Percentiles rank a stretch among this genome's conserved stretches.
Evolutionary conservation across 2,797 vertebrate species (phyloP).

Genomic region (Dermochelys coriacea): DNA sequence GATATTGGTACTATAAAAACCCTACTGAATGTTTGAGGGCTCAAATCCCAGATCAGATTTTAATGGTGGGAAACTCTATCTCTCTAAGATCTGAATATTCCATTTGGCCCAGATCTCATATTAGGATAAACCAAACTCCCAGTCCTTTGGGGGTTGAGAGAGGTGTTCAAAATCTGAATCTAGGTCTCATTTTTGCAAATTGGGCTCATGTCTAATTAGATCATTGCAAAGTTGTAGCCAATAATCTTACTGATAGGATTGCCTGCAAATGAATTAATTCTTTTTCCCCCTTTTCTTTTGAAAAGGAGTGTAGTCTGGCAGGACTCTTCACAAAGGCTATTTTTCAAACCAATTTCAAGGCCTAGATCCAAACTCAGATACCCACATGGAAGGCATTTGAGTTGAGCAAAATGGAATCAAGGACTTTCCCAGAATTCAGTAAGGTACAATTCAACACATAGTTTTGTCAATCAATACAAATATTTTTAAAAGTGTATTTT

Average conservation of each 20-base stretch:
- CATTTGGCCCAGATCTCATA: background rate
- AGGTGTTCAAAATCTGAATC: background rate
- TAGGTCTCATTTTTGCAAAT: background rate
- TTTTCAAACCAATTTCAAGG: background rate
- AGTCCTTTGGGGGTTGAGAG: background rate
- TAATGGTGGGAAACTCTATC: background rate
- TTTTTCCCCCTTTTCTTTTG: background rate
- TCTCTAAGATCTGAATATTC: background rate
- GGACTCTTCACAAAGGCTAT: background rate
- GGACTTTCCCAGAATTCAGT: background rate
- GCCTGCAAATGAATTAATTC: background rate
- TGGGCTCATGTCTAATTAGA: background rate
- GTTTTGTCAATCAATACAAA: background rate
- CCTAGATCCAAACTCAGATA: background rate
- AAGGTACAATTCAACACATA: background rate
- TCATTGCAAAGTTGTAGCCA: background rate
- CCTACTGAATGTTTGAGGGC: rapidly evolving
- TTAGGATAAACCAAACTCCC: background rate
- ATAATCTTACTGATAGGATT: background rate
- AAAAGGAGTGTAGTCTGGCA: background rate
- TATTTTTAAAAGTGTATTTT: background rate
- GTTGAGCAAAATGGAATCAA: background rate
- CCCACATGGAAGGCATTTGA: background rate
- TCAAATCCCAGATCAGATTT: background rate
- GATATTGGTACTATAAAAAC: background rate